Evolutionary conservation across 2,888 invertebrate genomes (phyloP).

Genomic region (Ectemnius cavifrons): DNA sequence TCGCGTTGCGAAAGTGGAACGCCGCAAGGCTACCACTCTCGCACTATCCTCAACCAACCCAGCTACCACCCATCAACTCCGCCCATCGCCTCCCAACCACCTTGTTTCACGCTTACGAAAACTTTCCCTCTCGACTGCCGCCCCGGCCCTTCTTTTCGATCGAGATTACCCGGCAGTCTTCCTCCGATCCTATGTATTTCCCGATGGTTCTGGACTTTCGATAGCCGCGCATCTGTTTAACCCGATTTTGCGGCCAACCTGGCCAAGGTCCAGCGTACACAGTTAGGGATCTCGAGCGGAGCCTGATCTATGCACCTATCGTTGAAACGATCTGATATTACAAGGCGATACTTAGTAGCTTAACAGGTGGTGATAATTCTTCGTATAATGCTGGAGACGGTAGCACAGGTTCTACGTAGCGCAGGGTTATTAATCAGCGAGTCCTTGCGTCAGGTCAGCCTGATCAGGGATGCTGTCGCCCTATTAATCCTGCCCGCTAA

Average conservation of each 20-base stretch:
- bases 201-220: neutral
- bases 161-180: neutral
- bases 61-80: slow-evolving; percentile 11
- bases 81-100: neutral
- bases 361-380: too few relatives aligned
- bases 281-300: neutral
- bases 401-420: neutral
- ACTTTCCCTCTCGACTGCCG: slow-evolving; percentile 9
- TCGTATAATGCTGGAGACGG: neutral
- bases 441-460: slow-evolving; percentile 38
- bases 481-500: slow-evolving; percentile 68
- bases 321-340: too few relatives aligned
- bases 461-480: slow-evolving; percentile 48
- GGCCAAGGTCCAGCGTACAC: neutral
- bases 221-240: neutral
- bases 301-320: neutral
- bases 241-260: neutral
- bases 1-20: slow-evolving; percentile 55
- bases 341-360: too few relatives aligned
- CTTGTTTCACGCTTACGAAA: neutral
- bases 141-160: neutral
- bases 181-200: neutral
- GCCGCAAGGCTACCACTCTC: slow-evolving; percentile 39
- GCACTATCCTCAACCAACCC: slow-evolving; percentile 22
- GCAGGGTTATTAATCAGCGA: slow-evolving; percentile 57